phyloP scores from a whole-genome alignment of 2,888 invertebrate genomes.

The Osmoderma eremita region DNA sequence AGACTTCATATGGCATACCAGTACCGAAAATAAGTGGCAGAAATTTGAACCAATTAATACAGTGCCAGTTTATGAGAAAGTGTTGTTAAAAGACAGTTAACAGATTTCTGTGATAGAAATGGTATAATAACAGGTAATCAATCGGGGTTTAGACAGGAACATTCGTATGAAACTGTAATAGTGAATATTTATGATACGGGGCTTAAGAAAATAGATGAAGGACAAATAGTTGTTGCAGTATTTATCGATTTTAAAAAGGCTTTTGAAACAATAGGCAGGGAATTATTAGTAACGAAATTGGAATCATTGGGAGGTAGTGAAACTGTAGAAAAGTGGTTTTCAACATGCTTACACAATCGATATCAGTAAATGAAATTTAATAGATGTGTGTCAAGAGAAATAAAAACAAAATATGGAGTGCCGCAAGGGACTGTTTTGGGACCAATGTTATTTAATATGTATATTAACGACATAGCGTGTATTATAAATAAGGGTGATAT shows the following conservation, averaged over 20 bases:
- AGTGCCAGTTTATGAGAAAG: too few relatives aligned
- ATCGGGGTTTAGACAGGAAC: not conserved
- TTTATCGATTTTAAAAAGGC: too few relatives aligned
- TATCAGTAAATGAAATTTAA: too few relatives aligned
- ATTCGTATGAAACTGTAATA: not conserved
- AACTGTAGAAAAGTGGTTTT: not conserved
- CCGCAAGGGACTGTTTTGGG: too few relatives aligned
- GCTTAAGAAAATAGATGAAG: too few relatives aligned
- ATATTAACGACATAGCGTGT: too few relatives aligned
- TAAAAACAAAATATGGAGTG: too few relatives aligned
- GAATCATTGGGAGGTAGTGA: not conserved
- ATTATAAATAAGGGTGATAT: not conserved
- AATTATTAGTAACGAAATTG: too few relatives aligned
- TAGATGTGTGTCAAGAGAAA: too few relatives aligned
- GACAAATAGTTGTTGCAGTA: too few relatives aligned
- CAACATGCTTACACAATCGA: not conserved
- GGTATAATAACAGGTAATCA: not conserved
- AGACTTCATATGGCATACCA: not conserved
- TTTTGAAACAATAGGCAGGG: too few relatives aligned
- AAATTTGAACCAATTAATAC: not conserved
- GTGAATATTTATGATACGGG: not conserved
- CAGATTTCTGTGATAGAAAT: not conserved
- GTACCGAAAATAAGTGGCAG: not conserved
- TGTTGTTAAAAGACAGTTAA: not conserved
- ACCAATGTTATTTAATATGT: too few relatives aligned